Conservation (phyloP, 2,113 vertebrate genomes). For the Tretioscincus oriximinensis region DNA sequence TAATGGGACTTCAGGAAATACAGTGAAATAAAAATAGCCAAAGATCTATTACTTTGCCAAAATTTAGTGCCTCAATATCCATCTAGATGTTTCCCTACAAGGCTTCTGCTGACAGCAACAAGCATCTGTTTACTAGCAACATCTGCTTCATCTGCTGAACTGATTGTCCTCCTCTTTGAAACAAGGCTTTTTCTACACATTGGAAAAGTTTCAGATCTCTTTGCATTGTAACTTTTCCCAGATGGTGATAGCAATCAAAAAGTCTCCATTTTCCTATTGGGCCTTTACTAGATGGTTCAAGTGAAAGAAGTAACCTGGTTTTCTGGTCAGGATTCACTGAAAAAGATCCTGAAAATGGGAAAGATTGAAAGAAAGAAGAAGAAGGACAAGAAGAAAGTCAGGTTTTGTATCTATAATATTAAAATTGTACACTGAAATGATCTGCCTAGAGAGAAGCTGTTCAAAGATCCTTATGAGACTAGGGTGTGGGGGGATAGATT, state of each 20-base stretch:
- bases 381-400: no score
- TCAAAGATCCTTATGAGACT: no score
- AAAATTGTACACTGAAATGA: no score
- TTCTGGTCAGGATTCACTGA: no score
- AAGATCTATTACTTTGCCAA: constrained; percentile 34
- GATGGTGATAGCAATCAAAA: neutral
- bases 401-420: no score
- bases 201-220: constrained; percentile 22
- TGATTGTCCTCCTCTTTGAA: constrained; percentile 28
- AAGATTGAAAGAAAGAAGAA: no score
- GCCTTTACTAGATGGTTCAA: no score
- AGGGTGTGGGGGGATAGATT: no score
- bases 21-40: constrained; percentile 30
- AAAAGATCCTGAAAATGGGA: no score
- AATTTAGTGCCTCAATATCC: constrained; percentile 35
- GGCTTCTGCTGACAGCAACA: constrained; percentile 30
- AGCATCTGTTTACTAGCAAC: constrained; percentile 37
- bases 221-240: constrained; percentile 10
- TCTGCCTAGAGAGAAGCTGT: no score
- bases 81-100: constrained; percentile 35
- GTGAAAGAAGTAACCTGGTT: no score
- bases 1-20: neutral
- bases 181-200: constrained; percentile 15
- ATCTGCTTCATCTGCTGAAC: constrained; percentile 34
- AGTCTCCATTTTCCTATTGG: neutral